Evolutionary conservation across 2,797 vertebrate species (phyloP).

Genomic region (Chloroceryle amazona): DNA sequence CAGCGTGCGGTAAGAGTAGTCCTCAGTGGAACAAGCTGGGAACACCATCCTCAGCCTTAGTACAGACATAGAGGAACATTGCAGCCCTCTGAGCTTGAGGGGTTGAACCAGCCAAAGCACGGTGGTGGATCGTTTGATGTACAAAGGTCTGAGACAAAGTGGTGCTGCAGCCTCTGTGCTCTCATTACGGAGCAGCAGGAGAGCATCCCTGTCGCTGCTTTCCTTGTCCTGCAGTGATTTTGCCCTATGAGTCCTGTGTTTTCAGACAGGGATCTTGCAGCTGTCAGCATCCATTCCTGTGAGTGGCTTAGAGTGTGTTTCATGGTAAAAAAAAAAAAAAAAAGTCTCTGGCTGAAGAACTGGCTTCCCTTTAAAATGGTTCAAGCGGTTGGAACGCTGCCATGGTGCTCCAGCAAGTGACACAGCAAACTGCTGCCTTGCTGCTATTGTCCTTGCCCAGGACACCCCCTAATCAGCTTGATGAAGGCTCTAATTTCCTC

Average conservation of each 20-base stretch:
- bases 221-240: accelerated
- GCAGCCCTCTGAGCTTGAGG: background rate
- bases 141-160: background rate
- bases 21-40: accelerated
- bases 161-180: background rate
- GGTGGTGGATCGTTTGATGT: accelerated
- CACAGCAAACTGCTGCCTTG: constrained; percentile 14
- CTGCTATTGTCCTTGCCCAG: background rate
- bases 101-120: accelerated
- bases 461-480: background rate
- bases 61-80: accelerated
- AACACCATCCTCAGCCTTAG: accelerated
- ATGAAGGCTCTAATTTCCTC: background rate
- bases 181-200: constrained; percentile 20
- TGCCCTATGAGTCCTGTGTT: accelerated
- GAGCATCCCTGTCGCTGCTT: accelerated
- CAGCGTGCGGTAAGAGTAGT: accelerated
- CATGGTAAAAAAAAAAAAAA: accelerated
- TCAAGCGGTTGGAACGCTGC: background rate
- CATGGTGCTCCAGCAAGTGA: background rate
- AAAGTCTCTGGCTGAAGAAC: background rate
- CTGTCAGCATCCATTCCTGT: background rate
- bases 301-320: background rate
- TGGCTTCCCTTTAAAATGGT: background rate
- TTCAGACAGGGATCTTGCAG: background rate